Evolutionary conservation across 2,888 invertebrate species (phyloP), one percentile per base, ranked within the genome.

Genomic region (Machimus rusticus): DNA sequence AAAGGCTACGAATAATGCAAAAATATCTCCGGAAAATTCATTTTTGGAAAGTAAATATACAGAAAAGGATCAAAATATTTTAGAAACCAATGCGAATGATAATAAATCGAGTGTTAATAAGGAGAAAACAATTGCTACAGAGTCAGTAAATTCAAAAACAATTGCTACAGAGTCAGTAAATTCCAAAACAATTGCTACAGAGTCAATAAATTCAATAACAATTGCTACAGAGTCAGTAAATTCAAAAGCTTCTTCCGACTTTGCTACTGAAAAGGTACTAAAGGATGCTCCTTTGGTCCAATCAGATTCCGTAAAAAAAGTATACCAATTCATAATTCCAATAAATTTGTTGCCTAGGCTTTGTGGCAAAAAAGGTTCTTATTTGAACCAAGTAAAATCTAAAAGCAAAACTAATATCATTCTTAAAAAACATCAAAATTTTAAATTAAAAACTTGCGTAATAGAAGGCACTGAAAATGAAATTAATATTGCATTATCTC

Each of bases 311-410:
- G 90, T 91, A 39, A 90, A 90, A 74, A 91, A 91, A 90, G 90
- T 90, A 12, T 93, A 93, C 89, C 92, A 97, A 91, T 97, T 97
- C 93, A 93, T 95, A 89, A 94, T 97, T 91, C 95, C 96, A 74
- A 95, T 95, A 91, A 93, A 94, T 87, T 93, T 98, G 89, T 97
- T 98, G 88, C 98, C 98, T 23, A 95, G 96, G 87, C 94, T 99
- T 90, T 98, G 98, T 92, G 99, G 99, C 66, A 95, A 95, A 90
- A 95, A 95, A 90, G 98, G 98, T 74, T 93, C 94, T 66, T 96
- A 96, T 93, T 95, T 99, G n/a, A 95, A 96, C 89, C 95, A 95
- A 90, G 96, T 97, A 89, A 96, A 97, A 92, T 93, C 94, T 43
- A 95, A 95, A 91, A 96, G 97, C 1, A 95, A 96, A 89, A 97